phyloP scores from a whole-genome alignment of 2,113 vertebrate genomes.

The Rhinolophus ferrumequinum region DNA sequence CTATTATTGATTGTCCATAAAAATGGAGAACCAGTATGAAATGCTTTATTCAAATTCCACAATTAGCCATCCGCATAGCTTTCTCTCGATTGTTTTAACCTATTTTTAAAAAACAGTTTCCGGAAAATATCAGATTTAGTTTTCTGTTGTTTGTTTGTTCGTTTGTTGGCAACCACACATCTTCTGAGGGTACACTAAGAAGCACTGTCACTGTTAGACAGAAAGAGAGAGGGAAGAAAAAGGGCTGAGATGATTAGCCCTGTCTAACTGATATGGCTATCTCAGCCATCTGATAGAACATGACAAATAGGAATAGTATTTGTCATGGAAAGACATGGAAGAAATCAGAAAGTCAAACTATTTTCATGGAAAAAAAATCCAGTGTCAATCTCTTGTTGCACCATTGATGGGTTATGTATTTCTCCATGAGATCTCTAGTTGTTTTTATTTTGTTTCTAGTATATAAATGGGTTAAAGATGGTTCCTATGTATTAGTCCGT shows the following conservation, averaged over 20 bases:
- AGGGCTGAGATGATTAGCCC: neutral
- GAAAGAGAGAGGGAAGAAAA: neutral
- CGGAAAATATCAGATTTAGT: neutral
- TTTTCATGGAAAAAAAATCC: neutral
- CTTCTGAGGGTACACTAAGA: neutral
- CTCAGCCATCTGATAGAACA: neutral
- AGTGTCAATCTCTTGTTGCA: neutral
- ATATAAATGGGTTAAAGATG: neutral
- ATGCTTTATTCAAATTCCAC: neutral
- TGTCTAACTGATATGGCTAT: neutral
- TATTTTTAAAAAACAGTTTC: neutral
- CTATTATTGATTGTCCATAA: neutral
- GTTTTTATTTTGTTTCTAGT: neutral
- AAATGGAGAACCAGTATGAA: slow-evolving; percentile 3
- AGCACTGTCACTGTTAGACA: neutral
- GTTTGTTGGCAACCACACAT: neutral
- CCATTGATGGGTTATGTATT: too few species aligned
- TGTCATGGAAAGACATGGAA: neutral
- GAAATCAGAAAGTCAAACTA: neutral
- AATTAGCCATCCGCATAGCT: neutral
- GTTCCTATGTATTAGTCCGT: neutral
- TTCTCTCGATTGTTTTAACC: neutral
- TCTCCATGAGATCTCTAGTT: neutral
- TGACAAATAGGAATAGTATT: neutral
- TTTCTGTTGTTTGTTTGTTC: neutral